Percentiles rank a stretch among this genome's conserved stretches.
Evolutionary conservation across 2,797 vertebrate species (phyloP).

Genomic region (Anguilla obscura): DNA sequence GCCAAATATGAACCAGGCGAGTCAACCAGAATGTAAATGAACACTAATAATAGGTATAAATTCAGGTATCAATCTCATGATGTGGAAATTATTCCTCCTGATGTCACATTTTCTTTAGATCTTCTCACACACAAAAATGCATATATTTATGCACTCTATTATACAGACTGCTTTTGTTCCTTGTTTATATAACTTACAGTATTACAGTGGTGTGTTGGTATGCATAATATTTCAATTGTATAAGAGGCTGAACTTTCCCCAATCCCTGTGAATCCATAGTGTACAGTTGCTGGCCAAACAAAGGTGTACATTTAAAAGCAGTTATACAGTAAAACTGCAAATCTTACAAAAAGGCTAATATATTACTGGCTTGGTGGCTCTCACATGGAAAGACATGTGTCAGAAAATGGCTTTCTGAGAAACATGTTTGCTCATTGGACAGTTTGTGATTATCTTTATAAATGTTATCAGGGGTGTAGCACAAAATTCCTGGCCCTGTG

Average conservation of each 20-base stretch:
- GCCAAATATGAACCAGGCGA: no score
- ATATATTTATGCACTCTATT: not conserved
- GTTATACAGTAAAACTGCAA: not conserved
- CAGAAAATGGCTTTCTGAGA: not conserved
- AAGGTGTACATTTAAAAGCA: conserved; percentile 7
- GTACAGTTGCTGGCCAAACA: not conserved
- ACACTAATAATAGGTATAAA: not conserved
- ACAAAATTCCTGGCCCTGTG: no score
- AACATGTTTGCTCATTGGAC: not conserved
- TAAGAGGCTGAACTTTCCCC: conserved; percentile 10
- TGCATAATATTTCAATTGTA: not conserved
- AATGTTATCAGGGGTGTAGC: not conserved
- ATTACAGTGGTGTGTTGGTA: conserved; percentile 13
- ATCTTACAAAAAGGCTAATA: not conserved
- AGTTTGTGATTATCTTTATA: not conserved
- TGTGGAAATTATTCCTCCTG: not conserved
- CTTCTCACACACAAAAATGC: not conserved
- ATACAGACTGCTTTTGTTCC: not conserved
- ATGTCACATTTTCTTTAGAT: not conserved
- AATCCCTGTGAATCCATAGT: not conserved
- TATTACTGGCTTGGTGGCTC: not conserved
- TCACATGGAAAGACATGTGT: not conserved
- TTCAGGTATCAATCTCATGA: not conserved
- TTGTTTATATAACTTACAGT: not conserved
- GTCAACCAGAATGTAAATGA: not conserved